Conservation (phyloP, 2,797 vertebrate genomes). For the Crenuchus spilurus region DNA sequence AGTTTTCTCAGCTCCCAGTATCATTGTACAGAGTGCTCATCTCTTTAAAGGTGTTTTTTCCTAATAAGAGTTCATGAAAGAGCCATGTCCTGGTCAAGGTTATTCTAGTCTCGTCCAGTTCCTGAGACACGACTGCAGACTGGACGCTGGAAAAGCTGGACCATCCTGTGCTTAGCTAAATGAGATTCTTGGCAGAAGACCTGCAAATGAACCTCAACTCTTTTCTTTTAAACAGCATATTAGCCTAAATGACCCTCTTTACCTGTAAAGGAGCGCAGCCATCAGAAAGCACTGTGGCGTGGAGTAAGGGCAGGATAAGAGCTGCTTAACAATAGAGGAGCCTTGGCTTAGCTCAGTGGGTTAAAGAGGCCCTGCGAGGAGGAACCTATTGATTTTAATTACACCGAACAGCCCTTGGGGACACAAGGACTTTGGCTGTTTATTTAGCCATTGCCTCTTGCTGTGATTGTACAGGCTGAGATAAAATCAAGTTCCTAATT, state of each 20-base stretch:
- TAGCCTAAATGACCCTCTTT: conserved; percentile 51
- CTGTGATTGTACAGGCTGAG: conserved; percentile 89
- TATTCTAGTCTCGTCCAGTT: conserved; percentile 25
- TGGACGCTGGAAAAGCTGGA: conserved; percentile 38
- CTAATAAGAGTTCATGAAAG: neutral
- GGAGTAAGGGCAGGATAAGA: conserved; percentile 49
- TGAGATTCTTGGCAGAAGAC: conserved; percentile 31
- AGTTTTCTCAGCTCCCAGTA: neutral
- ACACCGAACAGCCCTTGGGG: conserved; percentile 90
- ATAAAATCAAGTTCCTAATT: conserved; percentile 94
- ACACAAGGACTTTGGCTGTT: conserved; percentile 92
- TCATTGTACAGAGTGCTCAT: neutral
- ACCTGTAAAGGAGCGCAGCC: conserved; percentile 44
- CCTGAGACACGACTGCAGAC: conserved; percentile 24
- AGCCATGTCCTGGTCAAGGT: conserved; percentile 37
- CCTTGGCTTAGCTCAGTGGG: conserved; percentile 63
- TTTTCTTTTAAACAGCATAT: conserved; percentile 45
- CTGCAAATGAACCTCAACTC: conserved; percentile 55
- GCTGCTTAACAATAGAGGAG: conserved; percentile 62
- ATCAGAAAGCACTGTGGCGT: conserved; percentile 44
- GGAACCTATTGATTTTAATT: conserved; percentile 99
- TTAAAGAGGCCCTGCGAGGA: conserved; percentile 86
- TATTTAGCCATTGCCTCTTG: conserved; percentile 86
- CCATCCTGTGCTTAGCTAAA: conserved; percentile 37
- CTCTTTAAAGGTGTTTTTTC: no score